A percentile compares a stretch with the other conserved stretches of the same genome.
Evolutionary conservation across 2,113 vertebrate genomes (phyloP).

Genomic region (Marmota monax): DNA sequence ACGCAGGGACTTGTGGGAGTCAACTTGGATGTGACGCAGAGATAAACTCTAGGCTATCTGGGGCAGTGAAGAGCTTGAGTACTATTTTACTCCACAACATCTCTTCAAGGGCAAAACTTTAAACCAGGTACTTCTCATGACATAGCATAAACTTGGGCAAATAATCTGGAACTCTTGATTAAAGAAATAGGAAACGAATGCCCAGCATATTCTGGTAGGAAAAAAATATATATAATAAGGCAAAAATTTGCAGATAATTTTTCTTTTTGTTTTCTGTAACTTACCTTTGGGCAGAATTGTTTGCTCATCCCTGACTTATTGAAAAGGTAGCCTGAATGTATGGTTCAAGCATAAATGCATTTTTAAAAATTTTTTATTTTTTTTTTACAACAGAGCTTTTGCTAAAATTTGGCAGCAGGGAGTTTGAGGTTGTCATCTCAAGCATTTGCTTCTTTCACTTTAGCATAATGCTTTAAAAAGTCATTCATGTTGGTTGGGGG

Average conservation of each 20-base stretch:
- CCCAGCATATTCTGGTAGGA: background rate
- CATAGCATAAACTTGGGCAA: background rate
- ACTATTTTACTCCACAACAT: background rate
- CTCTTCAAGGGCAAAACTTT: background rate
- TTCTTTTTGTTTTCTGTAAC: background rate
- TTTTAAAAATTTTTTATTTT: background rate
- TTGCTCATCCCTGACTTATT: background rate
- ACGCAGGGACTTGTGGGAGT: background rate
- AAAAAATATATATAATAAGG: background rate
- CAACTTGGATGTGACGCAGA: background rate
- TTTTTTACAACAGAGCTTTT: background rate
- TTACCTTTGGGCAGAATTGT: background rate
- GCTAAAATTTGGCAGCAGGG: conserved; percentile 4
- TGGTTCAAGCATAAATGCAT: conserved; percentile 17
- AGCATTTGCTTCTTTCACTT: background rate
- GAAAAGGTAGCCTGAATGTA: background rate
- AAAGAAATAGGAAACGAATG: conserved; percentile 26
- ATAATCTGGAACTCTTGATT: conserved; percentile 3
- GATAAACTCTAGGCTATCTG: background rate
- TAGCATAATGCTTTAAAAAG: conserved; percentile 4
- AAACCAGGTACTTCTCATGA: background rate
- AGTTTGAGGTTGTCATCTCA: background rate
- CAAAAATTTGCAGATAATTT: background rate
- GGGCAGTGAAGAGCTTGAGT: background rate
- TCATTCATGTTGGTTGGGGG: background rate